Base-by-base conservation (phyloP, 2,888 invertebrate genomes). In the Brassicogethes aeneus region DNA sequence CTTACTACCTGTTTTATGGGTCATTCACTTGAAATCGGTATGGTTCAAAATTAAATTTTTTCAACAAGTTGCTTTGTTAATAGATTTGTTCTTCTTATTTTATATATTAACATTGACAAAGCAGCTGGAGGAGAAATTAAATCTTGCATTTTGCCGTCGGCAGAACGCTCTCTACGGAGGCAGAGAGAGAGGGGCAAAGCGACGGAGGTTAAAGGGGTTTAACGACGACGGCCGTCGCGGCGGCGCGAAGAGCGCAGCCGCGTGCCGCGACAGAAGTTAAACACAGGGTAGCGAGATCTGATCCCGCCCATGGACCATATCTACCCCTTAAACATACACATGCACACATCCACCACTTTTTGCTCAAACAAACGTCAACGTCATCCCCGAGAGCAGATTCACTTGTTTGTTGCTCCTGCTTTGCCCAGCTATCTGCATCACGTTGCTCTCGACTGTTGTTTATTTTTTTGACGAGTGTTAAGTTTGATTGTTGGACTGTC, bases 221-320 rank as follows among this genome's bases (percentile, higher is more conserved):
- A 52, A 48, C 42, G 45, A 46, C 23, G 23, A 42, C n/a, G n/a
- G 47, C 45, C 47, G 47, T 23, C 40, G 41, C 39, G 46, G 44
- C 40, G 54, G 46, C 47, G 49, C 47, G 45, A 54, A 46, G 51
- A n/a, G 60, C 62, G 61, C 61, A 60, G 60, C 48, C 61, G 64
- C 60, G 53, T 53, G 53, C 55, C 48, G 50, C 48, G 56, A 62
- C 64, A 65, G 64, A 65, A 68, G 68, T 68, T 68, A 68, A 68
- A 68, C 65, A 66, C 65, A 61, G 67, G 65, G 64, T 62, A 59
- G 65, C 64, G 61, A 61, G 56, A 51, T 62, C 62, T 65, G 65
- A 66, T 65, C 66, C 67, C 66, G 64, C 66, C 65, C 52, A 56
- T 59, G 57, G 59, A 60, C 57, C 58, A 61, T 45, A 43, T 44